Percentiles rank a stretch among this genome's conserved stretches.
These are phyloP conservation scores for Colletes latitarsis DNA, from an alignment of 1,140 invertebrate species.

Conservation along the genomic window DNA sequence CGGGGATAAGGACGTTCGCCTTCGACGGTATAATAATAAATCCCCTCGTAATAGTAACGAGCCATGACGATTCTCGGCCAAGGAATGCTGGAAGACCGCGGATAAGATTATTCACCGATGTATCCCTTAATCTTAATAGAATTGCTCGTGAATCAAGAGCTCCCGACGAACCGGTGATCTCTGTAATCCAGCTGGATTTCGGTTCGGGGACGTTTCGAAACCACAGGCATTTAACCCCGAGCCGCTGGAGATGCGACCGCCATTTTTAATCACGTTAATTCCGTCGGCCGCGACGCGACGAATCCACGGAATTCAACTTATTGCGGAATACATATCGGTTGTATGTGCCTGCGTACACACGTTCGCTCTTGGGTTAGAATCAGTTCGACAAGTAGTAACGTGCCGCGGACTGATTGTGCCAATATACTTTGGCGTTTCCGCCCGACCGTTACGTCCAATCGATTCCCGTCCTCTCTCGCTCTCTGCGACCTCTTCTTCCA, in stretches of 20 bases:
- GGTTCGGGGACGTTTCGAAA: background rate
- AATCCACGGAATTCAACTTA: conserved; percentile 23
- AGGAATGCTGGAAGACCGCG: conserved; percentile 24
- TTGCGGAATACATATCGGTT: background rate
- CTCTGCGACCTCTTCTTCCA: background rate
- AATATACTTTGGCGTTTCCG: conserved; percentile 57
- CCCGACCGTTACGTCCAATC: conserved; percentile 55
- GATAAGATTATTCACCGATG: conserved; percentile 40
- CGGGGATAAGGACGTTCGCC: conserved; percentile 22
- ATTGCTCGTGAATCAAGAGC: conserved; percentile 51
- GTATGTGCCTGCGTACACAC: conserved; percentile 2
- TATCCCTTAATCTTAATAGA: conserved; percentile 51
- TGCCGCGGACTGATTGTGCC: conserved; percentile 65
- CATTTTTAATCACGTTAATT: conserved; percentile 43
- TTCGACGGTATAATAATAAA: conserved; percentile 50
- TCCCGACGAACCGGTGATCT: conserved; percentile 17
- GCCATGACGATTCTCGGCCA: conserved; percentile 35
- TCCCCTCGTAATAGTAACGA: conserved; percentile 38
- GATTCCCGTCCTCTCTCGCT: conserved; percentile 31
- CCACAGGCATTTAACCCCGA: background rate
- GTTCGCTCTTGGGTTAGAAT: conserved; percentile 61
- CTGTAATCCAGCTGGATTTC: conserved; percentile 40
- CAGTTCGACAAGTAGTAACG: conserved; percentile 63
- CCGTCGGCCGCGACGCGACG: background rate
- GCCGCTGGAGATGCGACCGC: background rate